phyloP scores from a whole-genome alignment of 2,888 invertebrate species.

The Ceratothoa steindachneri region DNA sequence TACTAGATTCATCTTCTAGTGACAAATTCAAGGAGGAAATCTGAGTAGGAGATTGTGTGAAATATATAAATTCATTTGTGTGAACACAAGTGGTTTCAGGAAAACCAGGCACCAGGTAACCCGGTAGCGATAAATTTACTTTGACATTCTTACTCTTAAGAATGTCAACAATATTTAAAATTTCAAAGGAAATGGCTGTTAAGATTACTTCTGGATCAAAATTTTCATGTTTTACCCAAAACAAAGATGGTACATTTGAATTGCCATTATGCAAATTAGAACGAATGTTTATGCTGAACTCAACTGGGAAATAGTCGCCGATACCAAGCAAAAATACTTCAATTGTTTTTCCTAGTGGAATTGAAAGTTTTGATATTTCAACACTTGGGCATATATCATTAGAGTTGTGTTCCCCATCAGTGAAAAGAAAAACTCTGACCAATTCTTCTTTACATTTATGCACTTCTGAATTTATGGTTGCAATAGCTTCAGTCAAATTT shows the following conservation, averaged over 20 bases:
- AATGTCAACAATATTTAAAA: conserved; percentile 5
- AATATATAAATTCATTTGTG: conserved; percentile 20
- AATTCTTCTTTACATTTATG: conserved; percentile 6
- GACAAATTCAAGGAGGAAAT: neutral
- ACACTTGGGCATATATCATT: conserved; percentile 15
- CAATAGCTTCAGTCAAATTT: conserved; percentile 18
- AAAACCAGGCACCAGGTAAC: neutral
- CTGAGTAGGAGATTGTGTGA: neutral
- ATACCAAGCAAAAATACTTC: conserved; percentile 28
- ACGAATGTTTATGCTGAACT: conserved; percentile 28
- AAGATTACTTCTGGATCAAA: neutral
- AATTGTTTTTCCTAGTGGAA: conserved; percentile 20
- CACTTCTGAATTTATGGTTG: conserved; percentile 16
- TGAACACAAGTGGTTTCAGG: neutral
- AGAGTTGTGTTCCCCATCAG: conserved; percentile 23
- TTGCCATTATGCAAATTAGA: conserved; percentile 33
- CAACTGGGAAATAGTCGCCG: conserved; percentile 24
- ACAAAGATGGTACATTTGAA: conserved; percentile 18
- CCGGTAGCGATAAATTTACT: conserved; percentile 4
- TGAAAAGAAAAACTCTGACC: conserved; percentile 25
- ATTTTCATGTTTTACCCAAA: conserved; percentile 11
- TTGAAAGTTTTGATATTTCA: conserved; percentile 18
- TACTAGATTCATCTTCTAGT: neutral
- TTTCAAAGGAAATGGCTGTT: conserved; percentile 2
- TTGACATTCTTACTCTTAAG: neutral